Base-by-base conservation (phyloP, 1,140 invertebrate species). In the Dreissena polymorpha region DNA sequence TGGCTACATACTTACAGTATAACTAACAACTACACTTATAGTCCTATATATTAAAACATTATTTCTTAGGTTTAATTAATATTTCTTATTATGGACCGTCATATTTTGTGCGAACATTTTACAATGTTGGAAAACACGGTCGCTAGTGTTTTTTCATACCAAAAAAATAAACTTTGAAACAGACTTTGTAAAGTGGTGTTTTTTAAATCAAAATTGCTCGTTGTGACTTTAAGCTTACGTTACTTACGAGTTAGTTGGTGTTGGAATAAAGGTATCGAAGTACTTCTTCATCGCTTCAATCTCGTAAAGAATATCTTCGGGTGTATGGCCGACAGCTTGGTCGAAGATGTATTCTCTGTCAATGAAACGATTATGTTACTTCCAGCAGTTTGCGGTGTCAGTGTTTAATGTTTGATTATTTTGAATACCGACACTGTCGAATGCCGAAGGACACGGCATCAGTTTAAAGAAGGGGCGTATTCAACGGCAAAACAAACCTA, bases 191-290 rank as follows among this genome's bases (percentile, higher is more conserved):
- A n/a, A n/a, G n/a, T n/a, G n/a, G n/a, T n/a, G n/a, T n/a, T n/a
- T n/a, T n/a, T n/a, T n/a, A n/a, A n/a, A n/a, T n/a, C n/a, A n/a
- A n/a, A n/a, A n/a, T n/a, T n/a, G n/a, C n/a, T n/a, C n/a, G n/a
- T n/a, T n/a, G n/a, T n/a, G n/a, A n/a, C n/a, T n/a, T n/a, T n/a
- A n/a, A n/a, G n/a, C n/a, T n/a, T n/a, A n/a, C n/a, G n/a, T 25
- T 14, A 77, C 75, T 77, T 68, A 77, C 75, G 12, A 18, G n/a
- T 68, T 68, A 25, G 50, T 53, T 27, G 75, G 75, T 68, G n/a
- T 53, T 8, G 75, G 75, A 13, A 77, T 68, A 25, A 68, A 14
- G 5, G 75, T 67, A n/a, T 77, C 68, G 64, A 77, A 77, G 49
- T 77, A 77, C 53, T 77, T 53, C 63, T 10, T 18, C 18, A 77